A percentile compares a stretch with the other conserved stretches of the same genome.
Evolutionary conservation across 2,888 invertebrate species (phyloP).

Genomic region (Nymphalis urticae): DNA sequence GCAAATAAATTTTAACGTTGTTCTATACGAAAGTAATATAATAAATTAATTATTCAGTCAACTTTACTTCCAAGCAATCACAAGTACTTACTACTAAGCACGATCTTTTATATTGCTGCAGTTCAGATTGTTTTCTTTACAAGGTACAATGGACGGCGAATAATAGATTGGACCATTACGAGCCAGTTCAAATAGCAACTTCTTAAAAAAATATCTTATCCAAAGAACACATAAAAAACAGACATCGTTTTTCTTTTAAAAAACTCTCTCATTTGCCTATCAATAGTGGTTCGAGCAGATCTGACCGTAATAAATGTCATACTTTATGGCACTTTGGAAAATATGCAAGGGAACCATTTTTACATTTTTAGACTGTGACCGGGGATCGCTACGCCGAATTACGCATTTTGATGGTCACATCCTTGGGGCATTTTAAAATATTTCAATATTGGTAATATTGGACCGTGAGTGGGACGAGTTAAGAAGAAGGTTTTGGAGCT

Average conservation of each 20-base stretch:
- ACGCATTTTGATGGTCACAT: constrained; percentile 67
- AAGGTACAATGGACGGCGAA: constrained; percentile 6
- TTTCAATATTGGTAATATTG: constrained; percentile 41
- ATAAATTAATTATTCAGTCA: too few species aligned
- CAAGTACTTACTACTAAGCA: too few species aligned
- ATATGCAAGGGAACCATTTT: constrained; percentile 81
- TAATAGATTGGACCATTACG: constrained; percentile 52
- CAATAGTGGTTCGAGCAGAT: constrained; percentile 81
- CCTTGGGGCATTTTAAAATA: constrained; percentile 69
- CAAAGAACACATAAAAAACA: constrained; percentile 80
- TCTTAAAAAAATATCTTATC: constrained; percentile 73
- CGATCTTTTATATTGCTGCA: too few species aligned
- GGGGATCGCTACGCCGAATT: constrained; percentile 76
- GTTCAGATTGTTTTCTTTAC: not conserved
- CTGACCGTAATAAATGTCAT: constrained; percentile 82
- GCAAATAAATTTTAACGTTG: too few species aligned
- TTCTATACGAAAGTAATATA: too few species aligned
- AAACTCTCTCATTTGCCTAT: constrained; percentile 82
- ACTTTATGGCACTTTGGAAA: constrained; percentile 80
- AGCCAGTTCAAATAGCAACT: constrained; percentile 62
- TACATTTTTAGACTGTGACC: constrained; percentile 78
- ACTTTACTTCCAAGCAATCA: too few species aligned
- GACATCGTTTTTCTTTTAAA: constrained; percentile 82
- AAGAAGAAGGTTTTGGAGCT: too few species aligned
- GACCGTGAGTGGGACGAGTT: not conserved